Conservation (phyloP, 2,113 vertebrate species). For the Pantherophis guttatus region DNA sequence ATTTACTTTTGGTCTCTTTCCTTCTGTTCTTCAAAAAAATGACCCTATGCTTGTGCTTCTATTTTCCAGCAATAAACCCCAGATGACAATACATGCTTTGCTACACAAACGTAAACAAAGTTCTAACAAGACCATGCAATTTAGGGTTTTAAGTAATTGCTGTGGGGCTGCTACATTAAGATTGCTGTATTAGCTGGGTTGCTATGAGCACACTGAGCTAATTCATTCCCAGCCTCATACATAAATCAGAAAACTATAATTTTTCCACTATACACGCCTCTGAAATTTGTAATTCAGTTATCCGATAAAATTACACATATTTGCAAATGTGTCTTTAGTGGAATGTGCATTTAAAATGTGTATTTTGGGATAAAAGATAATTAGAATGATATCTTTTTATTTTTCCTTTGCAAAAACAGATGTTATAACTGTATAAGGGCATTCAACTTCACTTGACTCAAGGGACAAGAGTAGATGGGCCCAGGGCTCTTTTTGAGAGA, state of each 20-base stretch:
- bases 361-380: neutral
- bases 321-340: neutral
- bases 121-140: neutral
- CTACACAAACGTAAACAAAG: neutral
- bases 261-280: neutral
- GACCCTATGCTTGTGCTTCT: neutral
- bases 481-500: neutral
- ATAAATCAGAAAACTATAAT: neutral
- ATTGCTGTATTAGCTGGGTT: neutral
- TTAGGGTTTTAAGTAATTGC: neutral
- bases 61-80: neutral
- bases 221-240: neutral
- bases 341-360: neutral
- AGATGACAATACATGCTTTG: neutral
- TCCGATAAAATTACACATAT: neutral
- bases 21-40: neutral
- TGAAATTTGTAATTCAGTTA: neutral
- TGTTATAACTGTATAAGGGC: neutral
- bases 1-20: neutral
- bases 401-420: neutral
- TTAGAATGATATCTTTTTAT: neutral
- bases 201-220: neutral
- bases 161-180: neutral
- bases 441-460: neutral
- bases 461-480: neutral